Evolutionary conservation across 2,113 vertebrate species (phyloP).

Genomic region (Rhizomys pruinosus): DNA sequence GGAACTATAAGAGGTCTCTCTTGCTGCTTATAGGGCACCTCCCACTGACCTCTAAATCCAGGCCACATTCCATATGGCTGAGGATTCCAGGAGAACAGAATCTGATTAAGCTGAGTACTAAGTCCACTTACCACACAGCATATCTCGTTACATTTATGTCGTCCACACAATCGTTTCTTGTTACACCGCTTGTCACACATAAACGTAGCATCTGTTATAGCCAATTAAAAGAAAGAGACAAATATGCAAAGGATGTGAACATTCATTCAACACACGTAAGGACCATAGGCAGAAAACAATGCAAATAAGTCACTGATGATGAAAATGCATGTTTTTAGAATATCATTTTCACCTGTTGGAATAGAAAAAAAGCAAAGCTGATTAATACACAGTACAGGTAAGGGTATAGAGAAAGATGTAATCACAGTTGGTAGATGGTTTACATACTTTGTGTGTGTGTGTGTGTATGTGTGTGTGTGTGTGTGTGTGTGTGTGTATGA

Average conservation of each 20-base stretch:
- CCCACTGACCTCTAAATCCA: slow-evolving; percentile 32
- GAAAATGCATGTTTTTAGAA: slow-evolving; percentile 44
- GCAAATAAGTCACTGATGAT: slow-evolving; percentile 32
- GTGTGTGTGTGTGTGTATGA: no score
- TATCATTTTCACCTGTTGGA: not conserved
- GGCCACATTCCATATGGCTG: slow-evolving; percentile 11
- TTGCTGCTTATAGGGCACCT: not conserved
- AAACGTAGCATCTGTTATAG: slow-evolving; percentile 91
- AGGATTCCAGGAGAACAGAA: slow-evolving; percentile 52
- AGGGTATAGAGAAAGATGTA: not conserved
- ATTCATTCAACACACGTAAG: slow-evolving; percentile 42
- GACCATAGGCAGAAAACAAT: slow-evolving; percentile 43
- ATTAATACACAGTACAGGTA: not conserved
- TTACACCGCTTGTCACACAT: slow-evolving; percentile 96
- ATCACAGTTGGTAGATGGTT: not conserved
- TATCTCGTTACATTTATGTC: slow-evolving; percentile 97
- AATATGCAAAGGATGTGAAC: slow-evolving; percentile 43
- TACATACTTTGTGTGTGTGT: no score
- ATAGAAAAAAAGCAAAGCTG: not conserved
- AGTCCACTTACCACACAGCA: slow-evolving; percentile 95
- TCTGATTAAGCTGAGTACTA: not conserved
- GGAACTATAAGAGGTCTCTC: not conserved
- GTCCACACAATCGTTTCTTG: slow-evolving; percentile 96
- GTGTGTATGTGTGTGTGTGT: no score
- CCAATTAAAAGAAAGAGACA: slow-evolving; percentile 65